phyloP scores from a whole-genome alignment of 2,888 invertebrate genomes.

The Beris chalybata region DNA sequence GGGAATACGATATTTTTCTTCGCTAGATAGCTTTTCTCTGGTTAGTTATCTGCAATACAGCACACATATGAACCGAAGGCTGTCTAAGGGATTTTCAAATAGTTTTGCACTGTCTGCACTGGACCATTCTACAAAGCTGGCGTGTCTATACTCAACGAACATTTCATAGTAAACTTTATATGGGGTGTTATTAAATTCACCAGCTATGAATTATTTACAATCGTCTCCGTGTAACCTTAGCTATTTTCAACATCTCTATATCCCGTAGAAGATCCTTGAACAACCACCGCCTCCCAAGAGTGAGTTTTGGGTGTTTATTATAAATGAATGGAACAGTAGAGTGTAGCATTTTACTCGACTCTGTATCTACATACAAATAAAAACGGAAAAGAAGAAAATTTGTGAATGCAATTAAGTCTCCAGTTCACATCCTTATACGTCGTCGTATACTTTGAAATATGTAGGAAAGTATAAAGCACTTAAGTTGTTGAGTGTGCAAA shows the following conservation, averaged over 20 bases:
- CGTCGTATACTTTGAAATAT: no score
- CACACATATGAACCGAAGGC: conserved; percentile 8
- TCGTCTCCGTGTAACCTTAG: conserved; percentile 35
- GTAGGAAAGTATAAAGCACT: no score
- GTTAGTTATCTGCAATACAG: conserved; percentile 34
- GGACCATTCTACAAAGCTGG: conserved; percentile 11
- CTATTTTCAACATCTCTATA: conserved; percentile 7
- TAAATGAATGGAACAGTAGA: conserved; percentile 20
- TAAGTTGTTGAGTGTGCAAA: no score
- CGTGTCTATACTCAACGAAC: conserved; percentile 13
- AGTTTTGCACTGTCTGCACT: conserved; percentile 15
- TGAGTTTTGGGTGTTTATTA: conserved; percentile 26
- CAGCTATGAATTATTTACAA: conserved; percentile 40
- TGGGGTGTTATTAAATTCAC: conserved; percentile 40
- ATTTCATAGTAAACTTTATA: conserved; percentile 30
- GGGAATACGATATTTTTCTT: conserved; percentile 36
- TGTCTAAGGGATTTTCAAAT: conserved; percentile 27
- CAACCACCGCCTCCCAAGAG: neutral
- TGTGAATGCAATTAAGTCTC: neutral
- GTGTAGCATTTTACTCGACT: conserved; percentile 2
- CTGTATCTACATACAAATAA: conserved; percentile 2
- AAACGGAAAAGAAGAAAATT: neutral
- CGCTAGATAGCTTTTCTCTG: conserved; percentile 14
- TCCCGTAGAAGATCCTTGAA: neutral
- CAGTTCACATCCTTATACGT: no score